Evolutionary conservation across 2,888 invertebrate genomes (phyloP).

Genomic region (Apamea crenata): DNA sequence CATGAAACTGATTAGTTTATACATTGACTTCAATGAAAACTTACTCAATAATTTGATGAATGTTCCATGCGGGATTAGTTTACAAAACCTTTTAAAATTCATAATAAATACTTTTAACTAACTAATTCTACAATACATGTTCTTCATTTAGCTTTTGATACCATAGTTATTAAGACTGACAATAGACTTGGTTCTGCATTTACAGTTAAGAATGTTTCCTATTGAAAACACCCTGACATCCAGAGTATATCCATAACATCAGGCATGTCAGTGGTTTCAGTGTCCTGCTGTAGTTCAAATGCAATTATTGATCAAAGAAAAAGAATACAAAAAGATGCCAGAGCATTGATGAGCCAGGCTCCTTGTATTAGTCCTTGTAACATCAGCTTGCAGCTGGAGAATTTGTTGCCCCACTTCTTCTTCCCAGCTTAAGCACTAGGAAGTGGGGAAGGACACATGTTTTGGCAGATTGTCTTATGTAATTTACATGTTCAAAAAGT

Average conservation of each 20-base stretch:
- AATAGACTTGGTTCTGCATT: background rate
- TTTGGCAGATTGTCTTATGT: background rate
- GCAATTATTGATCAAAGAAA: background rate
- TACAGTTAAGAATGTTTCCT: background rate
- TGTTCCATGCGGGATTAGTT: slow-evolving; percentile 32
- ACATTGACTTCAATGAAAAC: slow-evolving; percentile 30
- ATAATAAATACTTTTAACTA: background rate
- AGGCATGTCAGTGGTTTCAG: background rate
- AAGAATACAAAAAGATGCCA: background rate
- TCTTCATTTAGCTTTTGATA: background rate
- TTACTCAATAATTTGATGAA: slow-evolving; percentile 40
- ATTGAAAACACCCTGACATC: background rate
- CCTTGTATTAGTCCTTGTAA: background rate
- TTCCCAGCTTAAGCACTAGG: background rate
- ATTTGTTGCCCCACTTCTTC: background rate
- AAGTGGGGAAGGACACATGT: background rate
- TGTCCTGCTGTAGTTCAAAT: background rate
- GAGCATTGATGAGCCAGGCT: background rate
- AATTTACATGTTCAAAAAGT: background rate
- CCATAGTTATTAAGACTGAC: background rate
- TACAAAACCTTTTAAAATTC: slow-evolving; percentile 11
- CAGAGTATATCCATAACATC: background rate
- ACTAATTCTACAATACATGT: background rate
- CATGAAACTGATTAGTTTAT: background rate
- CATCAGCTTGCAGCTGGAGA: background rate